Base-by-base conservation (phyloP, 2,113 vertebrate species). In the Prionailurus bengalensis region DNA sequence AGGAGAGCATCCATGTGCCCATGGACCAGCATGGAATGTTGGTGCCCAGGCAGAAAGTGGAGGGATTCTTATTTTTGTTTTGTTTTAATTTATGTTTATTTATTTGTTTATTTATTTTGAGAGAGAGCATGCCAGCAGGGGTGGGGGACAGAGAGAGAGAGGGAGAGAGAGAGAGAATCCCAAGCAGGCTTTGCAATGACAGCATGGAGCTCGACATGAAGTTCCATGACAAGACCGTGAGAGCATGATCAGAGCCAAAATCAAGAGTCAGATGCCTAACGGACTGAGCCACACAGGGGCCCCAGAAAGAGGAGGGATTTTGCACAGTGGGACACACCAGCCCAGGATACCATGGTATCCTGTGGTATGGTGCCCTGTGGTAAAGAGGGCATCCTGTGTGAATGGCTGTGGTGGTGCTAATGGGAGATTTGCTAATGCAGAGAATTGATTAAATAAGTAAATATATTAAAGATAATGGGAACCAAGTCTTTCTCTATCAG, bases 361-460 rank as follows among this genome's bases (percentile, higher is more conserved):
- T 31, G 33, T 45, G 8, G 45, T 45, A 45, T 45, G 45, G 9
- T 45, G 45, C 45, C 19, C 27, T 8, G 25, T 15, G 36, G 12
- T 23, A 19, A 53, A 31, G n/a, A 86, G 17, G 53, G 2, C 5
- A 5, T 10, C 7, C 3, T 42, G 53, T 10, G 5, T 39, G n/a
- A 29, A 25, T 16, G 23, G 1, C 0, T 14, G 17, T 3, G 3
- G 7, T 10, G 51, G 68, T 0, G 4, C 16, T 66, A 16, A 42
- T 19, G 12, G 29, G 84, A 84, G 19, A 82, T 3, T n/a, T 53
- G 33, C 19, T 3, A 48, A 42, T 27, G 2, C 39, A 12, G 19
- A 58, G 1, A 1, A 10, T 16, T 3, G 51, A 45, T 7, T 55
- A 76, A 61, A 63, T 48, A 27, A 42, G 31, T 5, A 74, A 61